These are phyloP conservation scores for Sceliomorpha sp. DNA, from an alignment of 2,888 invertebrate genomes.

Conservation along the genomic window DNA sequence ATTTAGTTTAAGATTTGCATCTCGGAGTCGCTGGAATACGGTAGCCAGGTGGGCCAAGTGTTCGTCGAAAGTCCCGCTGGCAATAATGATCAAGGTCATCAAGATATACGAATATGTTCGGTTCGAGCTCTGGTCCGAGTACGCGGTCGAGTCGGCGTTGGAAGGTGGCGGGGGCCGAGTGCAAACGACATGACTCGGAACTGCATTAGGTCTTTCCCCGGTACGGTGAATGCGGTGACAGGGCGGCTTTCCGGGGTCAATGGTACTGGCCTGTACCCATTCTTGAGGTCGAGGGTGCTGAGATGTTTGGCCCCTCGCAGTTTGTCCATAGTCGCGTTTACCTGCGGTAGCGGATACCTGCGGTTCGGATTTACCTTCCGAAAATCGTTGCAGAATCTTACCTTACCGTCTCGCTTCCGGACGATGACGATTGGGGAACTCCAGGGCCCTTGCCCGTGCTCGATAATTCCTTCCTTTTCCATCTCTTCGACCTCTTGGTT, in stretches of 20 bases:
- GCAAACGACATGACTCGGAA: neutral
- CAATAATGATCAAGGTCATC: conserved; percentile 31
- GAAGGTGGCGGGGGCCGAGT: conserved; percentile 11
- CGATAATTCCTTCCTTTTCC: conserved; percentile 8
- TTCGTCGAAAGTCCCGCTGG: neutral
- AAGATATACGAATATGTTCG: conserved; percentile 29
- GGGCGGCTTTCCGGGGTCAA: conserved; percentile 45
- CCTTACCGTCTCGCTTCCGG: conserved; percentile 12
- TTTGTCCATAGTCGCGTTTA: conserved; percentile 14
- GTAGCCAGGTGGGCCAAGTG: conserved; percentile 57
- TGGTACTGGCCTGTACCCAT: conserved; percentile 60
- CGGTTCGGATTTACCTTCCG: conserved; percentile 2
- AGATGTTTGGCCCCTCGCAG: conserved; percentile 10
- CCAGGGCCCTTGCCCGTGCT: conserved; percentile 18
- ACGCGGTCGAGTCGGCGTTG: neutral
- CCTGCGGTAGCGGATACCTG: conserved; percentile 13
- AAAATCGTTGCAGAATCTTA: conserved; percentile 30
- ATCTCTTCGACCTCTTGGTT: conserved; percentile 9
- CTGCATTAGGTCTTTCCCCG: conserved; percentile 49
- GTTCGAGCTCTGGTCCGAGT: conserved; percentile 22
- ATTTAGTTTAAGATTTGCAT: conserved; percentile 52
- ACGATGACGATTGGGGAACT: conserved; percentile 20
- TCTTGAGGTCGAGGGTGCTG: conserved; percentile 23
- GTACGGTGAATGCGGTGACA: conserved; percentile 67
- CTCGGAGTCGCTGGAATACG: conserved; percentile 39